Evolutionary conservation across 1,140 invertebrate species (phyloP), one percentile per base, ranked within the genome.

Genomic region (Psix sp.): DNA sequence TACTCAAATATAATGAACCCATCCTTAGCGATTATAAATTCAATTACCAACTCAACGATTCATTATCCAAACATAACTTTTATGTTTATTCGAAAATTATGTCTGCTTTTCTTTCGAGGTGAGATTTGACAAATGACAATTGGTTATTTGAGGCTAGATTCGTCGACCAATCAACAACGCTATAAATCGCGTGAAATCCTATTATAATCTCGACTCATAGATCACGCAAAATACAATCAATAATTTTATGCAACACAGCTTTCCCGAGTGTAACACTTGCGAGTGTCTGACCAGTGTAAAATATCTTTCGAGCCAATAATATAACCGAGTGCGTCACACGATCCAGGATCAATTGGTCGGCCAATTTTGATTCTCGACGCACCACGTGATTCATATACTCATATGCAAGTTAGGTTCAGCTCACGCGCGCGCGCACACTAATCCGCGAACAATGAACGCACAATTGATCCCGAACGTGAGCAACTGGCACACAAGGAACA

Each of bases 401-500:
- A n/a, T n/a, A n/a, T n/a, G n/a, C n/a, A n/a, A n/a, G n/a, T n/a
- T n/a, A n/a, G n/a, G n/a, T n/a, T n/a, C n/a, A n/a, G n/a, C n/a
- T n/a, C n/a, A n/a, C n/a, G n/a, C 5, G 21, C 13, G 10, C 51
- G 38, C 15, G 40, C 5, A 26, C 14, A n/a, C 1, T 13, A 14
- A 15, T 11, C 7, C 17, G 40, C 14, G 26, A 40, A 65, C 48
- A 54, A 39, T 46, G 18, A 46, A 20, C 21, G 49, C 14, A 17
- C 39, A 66, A 73, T 73, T 66, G 70, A 33, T 49, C 62, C 26
- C 26, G 45, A 31, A 45, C 14, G 20, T 17, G 36, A 38, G 42
- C 68, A 33, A 63, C 45, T 20, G 70, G 67, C 57, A 52, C 67
- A 52, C 75, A 77, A 66, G 63, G 73, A 70, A 51, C 49, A 63